phyloP scores from a whole-genome alignment of 2,888 invertebrate species.

The Ophion slaviceki region DNA sequence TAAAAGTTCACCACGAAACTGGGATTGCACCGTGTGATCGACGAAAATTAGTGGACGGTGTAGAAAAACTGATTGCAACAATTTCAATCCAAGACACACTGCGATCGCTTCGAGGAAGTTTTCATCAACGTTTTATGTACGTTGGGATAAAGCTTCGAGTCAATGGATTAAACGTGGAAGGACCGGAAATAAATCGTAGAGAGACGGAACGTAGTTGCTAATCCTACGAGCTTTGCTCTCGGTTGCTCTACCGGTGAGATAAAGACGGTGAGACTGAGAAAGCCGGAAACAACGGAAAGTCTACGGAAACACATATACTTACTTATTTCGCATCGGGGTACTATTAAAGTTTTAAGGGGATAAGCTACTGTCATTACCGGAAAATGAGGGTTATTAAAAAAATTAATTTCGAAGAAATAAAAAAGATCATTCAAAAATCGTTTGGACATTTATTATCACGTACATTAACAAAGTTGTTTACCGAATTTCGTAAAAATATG shows the following conservation, averaged over 20 bases:
- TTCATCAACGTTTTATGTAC: neutral
- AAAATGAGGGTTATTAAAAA: too few species aligned
- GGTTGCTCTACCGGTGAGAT: neutral
- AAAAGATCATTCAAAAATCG: too few species aligned
- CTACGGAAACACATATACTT: neutral
- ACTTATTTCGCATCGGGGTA: neutral
- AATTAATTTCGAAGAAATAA: too few species aligned
- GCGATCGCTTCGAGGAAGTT: neutral
- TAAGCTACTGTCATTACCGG: too few species aligned
- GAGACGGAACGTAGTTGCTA: neutral
- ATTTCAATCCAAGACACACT: neutral
- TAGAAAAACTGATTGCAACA: neutral
- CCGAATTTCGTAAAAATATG: too few species aligned
- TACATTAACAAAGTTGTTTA: too few species aligned
- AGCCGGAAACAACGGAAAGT: neutral
- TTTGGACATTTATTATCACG: too few species aligned
- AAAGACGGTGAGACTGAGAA: neutral
- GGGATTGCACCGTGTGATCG: neutral
- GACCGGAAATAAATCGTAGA: neutral
- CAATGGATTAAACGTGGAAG: neutral
- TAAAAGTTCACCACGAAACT: neutral
- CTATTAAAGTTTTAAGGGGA: neutral
- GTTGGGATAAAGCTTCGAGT: neutral
- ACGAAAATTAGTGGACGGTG: neutral
- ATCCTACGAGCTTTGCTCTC: neutral